Base-by-base conservation (phyloP, 2,797 vertebrate species). In the Xenops minutus region DNA sequence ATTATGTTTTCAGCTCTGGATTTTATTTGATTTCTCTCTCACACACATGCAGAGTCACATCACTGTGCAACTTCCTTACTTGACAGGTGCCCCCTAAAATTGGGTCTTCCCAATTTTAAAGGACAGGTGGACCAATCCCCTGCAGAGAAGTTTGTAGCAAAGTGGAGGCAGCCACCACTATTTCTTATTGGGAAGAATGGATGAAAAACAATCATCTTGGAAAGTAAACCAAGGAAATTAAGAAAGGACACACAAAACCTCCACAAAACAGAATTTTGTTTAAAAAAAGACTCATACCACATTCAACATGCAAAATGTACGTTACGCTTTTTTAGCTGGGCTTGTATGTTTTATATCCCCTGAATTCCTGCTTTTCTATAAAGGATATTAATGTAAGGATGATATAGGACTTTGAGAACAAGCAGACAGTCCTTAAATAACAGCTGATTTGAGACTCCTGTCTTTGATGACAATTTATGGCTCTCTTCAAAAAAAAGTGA, bases 1-100 rank as follows among this genome's bases (percentile, higher is more conserved):
- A 85, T 81, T 93, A 71, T 76, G 83, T 97, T 96, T 96, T 93
- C 61, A 78, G 84, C 85, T 93, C 95, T 37, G 49, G 49, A 83
- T 94, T 96, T 95, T 94, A 88, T 89, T 96, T 97, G 85, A 96
- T 95, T 95, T 93, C 76, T 46, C 41, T 12, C 64, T 10, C 66
- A 6, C 44, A 21, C 44, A 36, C 54, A 41, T 48, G 56, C 34
- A 61, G 20, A 83, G 37, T 48, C 79, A 74, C 58, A 66, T 67
- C 85, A 80, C 93, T 64, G 56, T 74, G 62, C 83, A 95, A 88
- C 59, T 74, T 59, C 87, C 64, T 82, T 92, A 61, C 69, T 51
- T 83, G 89, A 81, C 82, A 89, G 67, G 58, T 11, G 21, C 81
- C 93, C 52, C 67, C 73, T 80, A 89, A 89, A 92, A 59, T 56